A percentile compares a stretch with the other conserved stretches of the same genome.
These are phyloP conservation scores for Setipinna tenuifilis DNA, from an alignment of 2,797 vertebrate genomes.

Conservation along the genomic window DNA sequence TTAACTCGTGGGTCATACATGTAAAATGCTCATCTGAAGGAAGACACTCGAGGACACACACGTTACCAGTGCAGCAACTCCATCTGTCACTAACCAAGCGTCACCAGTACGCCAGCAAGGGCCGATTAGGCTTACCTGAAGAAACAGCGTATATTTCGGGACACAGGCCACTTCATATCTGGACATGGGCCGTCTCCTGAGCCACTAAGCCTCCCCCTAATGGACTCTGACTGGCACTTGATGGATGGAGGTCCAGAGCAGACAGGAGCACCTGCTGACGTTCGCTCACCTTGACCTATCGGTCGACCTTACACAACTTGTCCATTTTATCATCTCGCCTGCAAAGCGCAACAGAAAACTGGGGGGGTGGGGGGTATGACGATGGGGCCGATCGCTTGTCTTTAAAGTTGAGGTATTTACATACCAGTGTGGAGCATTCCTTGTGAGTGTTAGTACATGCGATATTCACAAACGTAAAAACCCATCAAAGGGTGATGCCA, in stretches of 20 bases:
- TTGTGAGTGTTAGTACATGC: neutral
- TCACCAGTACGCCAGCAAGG: neutral
- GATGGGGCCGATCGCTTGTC: conserved; percentile 37
- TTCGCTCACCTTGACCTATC: conserved; percentile 78
- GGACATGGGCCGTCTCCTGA: neutral
- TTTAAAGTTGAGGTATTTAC: conserved; percentile 54
- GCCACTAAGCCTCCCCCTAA: conserved; percentile 9
- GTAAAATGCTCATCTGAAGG: neutral
- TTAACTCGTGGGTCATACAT: neutral
- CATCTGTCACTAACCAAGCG: neutral
- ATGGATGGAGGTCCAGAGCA: conserved; percentile 68
- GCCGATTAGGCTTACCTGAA: conserved; percentile 14
- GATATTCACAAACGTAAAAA: neutral
- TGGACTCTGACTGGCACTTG: conserved; percentile 36
- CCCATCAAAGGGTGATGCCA: conserved; percentile 71
- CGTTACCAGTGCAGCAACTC: neutral
- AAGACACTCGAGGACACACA: neutral
- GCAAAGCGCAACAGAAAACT: conserved; percentile 65
- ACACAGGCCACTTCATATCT: conserved; percentile 15
- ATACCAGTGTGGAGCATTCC: neutral
- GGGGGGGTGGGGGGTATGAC: conserved; percentile 54
- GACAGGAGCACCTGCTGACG: conserved; percentile 11
- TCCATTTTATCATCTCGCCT: conserved; percentile 70
- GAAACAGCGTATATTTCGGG: conserved; percentile 6
- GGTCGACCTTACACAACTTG: conserved; percentile 65